A percentile compares a stretch with the other conserved stretches of the same genome.
phyloP scores from a whole-genome alignment of 1,140 invertebrate species.

The Heterodera carotae region DNA sequence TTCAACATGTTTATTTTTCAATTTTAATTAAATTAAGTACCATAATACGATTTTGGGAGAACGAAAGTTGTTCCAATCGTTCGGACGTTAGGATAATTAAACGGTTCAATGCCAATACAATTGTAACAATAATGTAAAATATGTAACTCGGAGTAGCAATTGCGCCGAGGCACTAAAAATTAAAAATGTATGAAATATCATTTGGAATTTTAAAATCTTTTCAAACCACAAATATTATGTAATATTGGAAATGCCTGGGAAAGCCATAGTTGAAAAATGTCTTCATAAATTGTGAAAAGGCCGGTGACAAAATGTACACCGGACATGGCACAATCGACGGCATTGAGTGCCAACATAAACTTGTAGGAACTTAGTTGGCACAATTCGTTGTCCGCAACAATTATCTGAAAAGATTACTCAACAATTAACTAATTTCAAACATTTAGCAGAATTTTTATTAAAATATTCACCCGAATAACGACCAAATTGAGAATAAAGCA shows the following conservation, averaged over 20 bases:
- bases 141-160: conserved; percentile 17
- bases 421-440: neutral
- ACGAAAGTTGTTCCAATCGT: neutral
- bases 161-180: neutral
- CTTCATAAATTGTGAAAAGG: conserved; percentile 18
- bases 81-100: neutral
- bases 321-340: neutral
- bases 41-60: conserved; percentile 7
- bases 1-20: no score
- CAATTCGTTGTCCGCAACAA: neutral
- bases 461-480: neutral
- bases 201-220: no score
- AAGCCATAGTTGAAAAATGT: neutral
- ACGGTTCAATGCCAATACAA: conserved; percentile 20
- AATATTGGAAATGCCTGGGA: conserved; percentile 10
- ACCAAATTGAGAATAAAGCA: neutral
- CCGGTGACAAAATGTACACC: conserved; percentile 11
- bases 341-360: conserved; percentile 13
- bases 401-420: neutral
- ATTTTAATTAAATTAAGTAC: no score
- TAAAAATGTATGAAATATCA: no score
- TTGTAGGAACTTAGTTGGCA: conserved; percentile 12
- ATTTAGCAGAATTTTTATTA: neutral
- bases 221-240: no score
- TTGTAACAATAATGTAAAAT: conserved; percentile 17